A percentile compares a stretch with the other conserved stretches of the same genome.
These are phyloP conservation scores for Schizothorax lantsangensis DNA, from an alignment of 2,797 vertebrate species.

Conservation along the genomic window DNA sequence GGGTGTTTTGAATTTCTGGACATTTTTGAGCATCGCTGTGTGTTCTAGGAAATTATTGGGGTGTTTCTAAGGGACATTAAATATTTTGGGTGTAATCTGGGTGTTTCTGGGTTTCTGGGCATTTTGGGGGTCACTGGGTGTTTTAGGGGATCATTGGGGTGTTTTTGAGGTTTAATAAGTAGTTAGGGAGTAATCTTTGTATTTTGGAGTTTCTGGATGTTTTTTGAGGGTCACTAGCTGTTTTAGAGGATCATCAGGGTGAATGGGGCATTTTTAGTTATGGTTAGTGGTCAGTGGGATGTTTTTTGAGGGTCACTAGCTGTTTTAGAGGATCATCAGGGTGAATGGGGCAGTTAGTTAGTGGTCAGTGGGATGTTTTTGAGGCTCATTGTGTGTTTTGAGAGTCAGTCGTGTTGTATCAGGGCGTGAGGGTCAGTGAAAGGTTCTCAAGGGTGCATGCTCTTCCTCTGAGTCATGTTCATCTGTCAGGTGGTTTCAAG, in stretches of 20 bases:
- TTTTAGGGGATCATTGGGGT: too few relatives aligned
- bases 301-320: background rate
- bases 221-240: background rate
- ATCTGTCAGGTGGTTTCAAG: constrained; percentile 9
- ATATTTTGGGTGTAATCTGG: too few relatives aligned
- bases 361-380: background rate
- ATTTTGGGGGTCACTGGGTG: too few relatives aligned
- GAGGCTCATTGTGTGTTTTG: background rate
- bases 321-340: background rate
- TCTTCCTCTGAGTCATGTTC: background rate
- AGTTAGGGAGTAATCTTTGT: too few relatives aligned
- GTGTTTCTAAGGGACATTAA: too few relatives aligned
- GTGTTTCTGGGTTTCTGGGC: too few relatives aligned
- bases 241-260: too few relatives aligned
- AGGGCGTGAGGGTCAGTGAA: background rate
- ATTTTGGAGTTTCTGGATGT: background rate
- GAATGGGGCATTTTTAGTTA: too few relatives aligned
- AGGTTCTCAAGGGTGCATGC: background rate
- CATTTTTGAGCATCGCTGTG: too few relatives aligned
- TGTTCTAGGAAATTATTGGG: too few relatives aligned
- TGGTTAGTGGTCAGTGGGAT: background rate
- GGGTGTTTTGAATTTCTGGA: too few relatives aligned
- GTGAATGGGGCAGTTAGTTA: background rate
- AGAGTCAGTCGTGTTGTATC: background rate
- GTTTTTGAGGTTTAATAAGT: background rate